These are phyloP conservation scores for Hylomyscus alleni DNA, from an alignment of 2,797 vertebrate genomes.

Conservation along the genomic window DNA sequence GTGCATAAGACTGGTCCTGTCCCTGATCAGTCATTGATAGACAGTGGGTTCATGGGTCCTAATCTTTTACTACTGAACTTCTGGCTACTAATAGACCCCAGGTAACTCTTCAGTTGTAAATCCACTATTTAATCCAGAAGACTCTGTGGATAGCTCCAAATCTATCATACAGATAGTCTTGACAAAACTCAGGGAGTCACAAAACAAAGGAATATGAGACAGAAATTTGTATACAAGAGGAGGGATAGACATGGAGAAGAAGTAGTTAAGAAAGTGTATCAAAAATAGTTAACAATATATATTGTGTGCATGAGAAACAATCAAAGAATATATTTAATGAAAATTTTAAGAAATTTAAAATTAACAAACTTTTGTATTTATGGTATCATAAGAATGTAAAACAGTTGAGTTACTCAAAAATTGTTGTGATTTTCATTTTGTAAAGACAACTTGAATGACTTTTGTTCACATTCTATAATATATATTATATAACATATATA, in stretches of 20 bases:
- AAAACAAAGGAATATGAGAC: background rate
- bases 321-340: background rate
- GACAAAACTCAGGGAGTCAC: background rate
- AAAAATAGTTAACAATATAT: too few relatives aligned
- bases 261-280: background rate
- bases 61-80: background rate
- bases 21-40: background rate
- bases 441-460: background rate
- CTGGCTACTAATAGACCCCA: background rate
- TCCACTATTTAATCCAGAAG: background rate
- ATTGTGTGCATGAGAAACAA: background rate
- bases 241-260: too few relatives aligned
- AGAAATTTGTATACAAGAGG: background rate
- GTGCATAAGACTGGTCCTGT: background rate
- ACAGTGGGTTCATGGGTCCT: too few relatives aligned
- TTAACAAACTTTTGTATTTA: background rate
- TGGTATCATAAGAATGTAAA: background rate
- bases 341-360: background rate
- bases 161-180: background rate
- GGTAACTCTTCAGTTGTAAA: background rate
- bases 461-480: too few relatives aligned
- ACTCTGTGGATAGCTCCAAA: background rate
- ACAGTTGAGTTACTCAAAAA: background rate
- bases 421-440: background rate
- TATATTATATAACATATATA: too few relatives aligned